Evolutionary conservation across 2,797 vertebrate species (phyloP).

Genomic region (Sebastes cheni): DNA sequence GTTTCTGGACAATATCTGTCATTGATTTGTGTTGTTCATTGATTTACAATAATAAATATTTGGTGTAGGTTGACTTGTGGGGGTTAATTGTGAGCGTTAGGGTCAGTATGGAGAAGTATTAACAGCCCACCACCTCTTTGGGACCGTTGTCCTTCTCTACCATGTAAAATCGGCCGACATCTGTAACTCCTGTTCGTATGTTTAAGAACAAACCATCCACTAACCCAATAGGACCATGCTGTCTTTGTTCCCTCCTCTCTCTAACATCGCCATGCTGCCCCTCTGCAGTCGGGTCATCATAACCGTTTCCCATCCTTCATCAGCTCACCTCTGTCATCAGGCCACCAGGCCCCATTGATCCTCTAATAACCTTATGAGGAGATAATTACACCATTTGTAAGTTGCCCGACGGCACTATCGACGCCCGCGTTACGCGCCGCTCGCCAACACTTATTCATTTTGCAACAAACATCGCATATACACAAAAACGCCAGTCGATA

Average conservation of each 20-base stretch:
- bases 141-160: not conserved
- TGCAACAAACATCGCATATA: conserved; percentile 66
- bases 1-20: no score
- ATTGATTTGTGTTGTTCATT: no score
- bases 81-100: not conserved
- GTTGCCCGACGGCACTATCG: conserved; percentile 66
- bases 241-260: not conserved
- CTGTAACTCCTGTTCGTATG: not conserved
- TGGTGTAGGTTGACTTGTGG: not conserved
- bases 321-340: conserved; percentile 61
- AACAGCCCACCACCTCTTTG: not conserved
- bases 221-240: not conserved
- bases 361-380: conserved; percentile 75
- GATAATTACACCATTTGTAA: conserved; percentile 81
- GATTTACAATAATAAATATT: no score
- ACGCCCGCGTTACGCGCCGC: conserved; percentile 54
- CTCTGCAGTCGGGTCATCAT: conserved; percentile 13
- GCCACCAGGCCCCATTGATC: conserved; percentile 74
- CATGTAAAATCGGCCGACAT: not conserved
- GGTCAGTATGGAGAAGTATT: not conserved
- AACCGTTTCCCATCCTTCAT: conserved; percentile 59
- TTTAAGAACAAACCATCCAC: not conserved
- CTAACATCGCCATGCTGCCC: not conserved
- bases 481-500: conserved; percentile 61
- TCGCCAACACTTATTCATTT: conserved; percentile 70